Evolutionary conservation across 2,113 vertebrate species (phyloP).

Genomic region (Strix aluco): DNA sequence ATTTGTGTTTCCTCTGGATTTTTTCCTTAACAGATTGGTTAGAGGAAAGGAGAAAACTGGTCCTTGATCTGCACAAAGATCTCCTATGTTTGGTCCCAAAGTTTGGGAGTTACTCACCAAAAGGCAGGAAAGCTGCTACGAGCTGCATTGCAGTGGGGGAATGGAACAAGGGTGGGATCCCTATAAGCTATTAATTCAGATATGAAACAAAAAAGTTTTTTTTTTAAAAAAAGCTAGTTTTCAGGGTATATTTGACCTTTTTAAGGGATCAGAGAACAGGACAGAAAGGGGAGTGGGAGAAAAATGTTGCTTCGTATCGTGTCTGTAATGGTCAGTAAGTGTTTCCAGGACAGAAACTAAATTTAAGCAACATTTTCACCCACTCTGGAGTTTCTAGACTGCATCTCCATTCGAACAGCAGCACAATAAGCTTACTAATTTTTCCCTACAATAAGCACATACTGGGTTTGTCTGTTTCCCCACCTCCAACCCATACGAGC

Average conservation of each 20-base stretch:
- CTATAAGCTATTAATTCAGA: neutral
- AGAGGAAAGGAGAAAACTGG: neutral
- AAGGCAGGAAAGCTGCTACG: neutral
- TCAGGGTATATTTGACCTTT: neutral
- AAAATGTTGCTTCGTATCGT: neutral
- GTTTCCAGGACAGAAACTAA: neutral
- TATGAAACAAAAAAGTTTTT: neutral
- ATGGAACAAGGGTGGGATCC: neutral
- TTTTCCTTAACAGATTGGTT: neutral
- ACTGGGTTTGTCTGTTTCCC: neutral
- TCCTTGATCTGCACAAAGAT: neutral
- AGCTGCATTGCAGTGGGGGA: neutral
- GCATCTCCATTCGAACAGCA: neutral
- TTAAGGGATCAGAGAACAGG: neutral
- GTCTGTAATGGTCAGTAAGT: neutral
- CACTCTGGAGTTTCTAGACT: constrained; percentile 15
- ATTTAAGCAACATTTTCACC: constrained; percentile 5
- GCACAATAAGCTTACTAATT: constrained; percentile 12
- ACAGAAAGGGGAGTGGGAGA: neutral
- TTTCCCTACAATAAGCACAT: neutral
- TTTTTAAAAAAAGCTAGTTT: neutral
- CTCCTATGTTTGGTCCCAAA: neutral
- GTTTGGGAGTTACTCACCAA: neutral
- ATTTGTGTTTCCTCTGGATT: neutral
- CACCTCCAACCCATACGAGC: neutral